These are phyloP conservation scores for Yponomeuta sedellus DNA, from an alignment of 2,888 invertebrate genomes.

Conservation along the genomic window DNA sequence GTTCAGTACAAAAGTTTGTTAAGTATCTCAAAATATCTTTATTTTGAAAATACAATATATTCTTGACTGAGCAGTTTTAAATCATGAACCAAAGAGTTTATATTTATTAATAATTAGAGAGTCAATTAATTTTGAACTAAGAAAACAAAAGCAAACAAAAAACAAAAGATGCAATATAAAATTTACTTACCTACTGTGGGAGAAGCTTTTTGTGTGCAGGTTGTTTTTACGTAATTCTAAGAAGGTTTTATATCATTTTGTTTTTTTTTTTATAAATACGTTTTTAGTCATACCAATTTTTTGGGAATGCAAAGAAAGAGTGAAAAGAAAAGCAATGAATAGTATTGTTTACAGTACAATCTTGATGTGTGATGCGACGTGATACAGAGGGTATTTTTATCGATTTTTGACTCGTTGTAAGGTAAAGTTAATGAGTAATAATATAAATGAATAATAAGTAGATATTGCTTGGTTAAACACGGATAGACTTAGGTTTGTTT, in stretches of 20 bases:
- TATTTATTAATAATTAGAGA: not conserved
- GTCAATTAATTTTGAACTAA: not conserved
- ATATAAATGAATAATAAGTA: not conserved
- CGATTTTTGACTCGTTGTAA: not conserved
- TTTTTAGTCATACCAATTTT: not conserved
- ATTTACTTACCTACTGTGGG: not conserved
- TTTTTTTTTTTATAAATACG: no score
- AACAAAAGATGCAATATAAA: not conserved
- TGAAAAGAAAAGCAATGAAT: not conserved
- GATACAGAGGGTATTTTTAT: not conserved
- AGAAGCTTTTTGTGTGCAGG: no score
- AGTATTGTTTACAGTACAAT: not conserved
- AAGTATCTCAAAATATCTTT: not conserved
- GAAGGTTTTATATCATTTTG: no score
- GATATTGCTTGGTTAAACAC: no score
- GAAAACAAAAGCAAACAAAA: not conserved
- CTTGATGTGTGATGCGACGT: not conserved
- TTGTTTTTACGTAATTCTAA: no score
- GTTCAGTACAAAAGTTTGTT: not conserved
- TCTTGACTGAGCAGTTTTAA: not conserved
- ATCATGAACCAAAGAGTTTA: not conserved
- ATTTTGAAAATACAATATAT: no score
- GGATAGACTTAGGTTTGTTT: no score
- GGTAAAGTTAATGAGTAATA: not conserved
- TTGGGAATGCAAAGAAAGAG: not conserved